These are phyloP conservation scores for Chascanopsetta lugubris DNA, from an alignment of 2,113 vertebrate species.

Conservation along the genomic window DNA sequence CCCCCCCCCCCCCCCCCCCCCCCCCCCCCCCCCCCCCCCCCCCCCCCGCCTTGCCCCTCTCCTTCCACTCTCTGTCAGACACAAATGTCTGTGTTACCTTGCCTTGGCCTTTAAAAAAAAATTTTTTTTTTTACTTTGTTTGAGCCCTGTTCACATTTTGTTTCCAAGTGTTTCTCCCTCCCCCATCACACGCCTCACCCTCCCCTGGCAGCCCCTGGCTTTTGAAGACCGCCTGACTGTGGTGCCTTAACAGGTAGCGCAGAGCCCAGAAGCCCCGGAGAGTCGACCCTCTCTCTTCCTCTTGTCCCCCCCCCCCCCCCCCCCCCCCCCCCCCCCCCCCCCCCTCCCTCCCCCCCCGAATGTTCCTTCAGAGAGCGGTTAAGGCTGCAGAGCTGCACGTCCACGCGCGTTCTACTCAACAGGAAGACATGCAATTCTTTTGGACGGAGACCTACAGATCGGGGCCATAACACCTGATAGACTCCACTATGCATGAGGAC, in stretches of 20 bases:
- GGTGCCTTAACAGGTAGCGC: constrained; percentile 65
- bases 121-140: constrained; percentile 25
- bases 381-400: constrained; percentile 39
- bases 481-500: constrained; percentile 6
- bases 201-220: constrained; percentile 47
- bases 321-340: too few relatives aligned
- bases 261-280: constrained; percentile 45
- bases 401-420: constrained; percentile 49
- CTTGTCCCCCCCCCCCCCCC: too few relatives aligned
- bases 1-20: neutral
- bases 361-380: constrained; percentile 56
- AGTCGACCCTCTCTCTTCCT: constrained; percentile 50
- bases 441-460: constrained; percentile 17
- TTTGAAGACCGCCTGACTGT: constrained; percentile 68
- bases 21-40: constrained; percentile 27
- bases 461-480: constrained; percentile 5
- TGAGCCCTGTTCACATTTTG: constrained; percentile 55
- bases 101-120: constrained; percentile 34
- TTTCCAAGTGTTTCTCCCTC: constrained; percentile 41
- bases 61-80: constrained; percentile 35
- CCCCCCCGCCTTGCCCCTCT: neutral
- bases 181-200: constrained; percentile 29
- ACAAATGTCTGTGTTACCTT: constrained; percentile 37
- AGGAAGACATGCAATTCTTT: constrained; percentile 34
- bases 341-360: too few relatives aligned